Base-by-base conservation (phyloP, 2,113 vertebrate genomes). In the Seriola quinqueradiata region DNA sequence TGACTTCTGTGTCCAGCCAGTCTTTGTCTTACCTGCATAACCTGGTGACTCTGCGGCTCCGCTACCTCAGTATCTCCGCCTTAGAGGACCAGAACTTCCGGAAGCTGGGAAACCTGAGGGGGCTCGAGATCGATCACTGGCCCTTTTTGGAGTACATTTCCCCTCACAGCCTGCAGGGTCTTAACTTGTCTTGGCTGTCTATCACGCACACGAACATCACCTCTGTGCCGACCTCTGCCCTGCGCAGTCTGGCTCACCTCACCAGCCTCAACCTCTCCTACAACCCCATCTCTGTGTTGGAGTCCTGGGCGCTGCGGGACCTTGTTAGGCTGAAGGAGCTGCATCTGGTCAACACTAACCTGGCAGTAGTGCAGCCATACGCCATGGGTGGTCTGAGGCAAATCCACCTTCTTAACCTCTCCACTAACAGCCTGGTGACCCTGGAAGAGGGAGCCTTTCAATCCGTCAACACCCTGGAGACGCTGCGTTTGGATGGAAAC, bases 121-220 rank as follows among this genome's bases (percentile, higher is more conserved):
- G 96, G 44, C 95, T 99, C 63, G 98, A 99, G 93, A 97, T 99
- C 0, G 97, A 97, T 83, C 94, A 97, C 93, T 99, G 98, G 98
- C 97, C 98, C 0, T 96, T 97, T 87, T 92, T 99, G 89, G 97
- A 98, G 94, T 95, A 97, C 42, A 92, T 99, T 48, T 95, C 96
- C 4, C 94, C 97, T 0, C 96, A 96, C 84, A 97, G 97, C 92
- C 96, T 99, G 82, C 97, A 96, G 79, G 97, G 97, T 19, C 96
- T 99, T 36, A 99, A 99, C 93, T 95, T 99, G 87, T 99, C 96
- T 4, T 99, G 96, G 11, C 95, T 99, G 74, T 98, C 97, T 1
- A 96, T 99, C 84, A 99, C 97, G 0, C 96, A 98, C 94, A 99
- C 98, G 75, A 99, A 99, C 93, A 96, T 99, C 93, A 97, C 96